Conservation (phyloP, 1,140 invertebrate genomes). For the Rhopalosiphum maidis region DNA sequence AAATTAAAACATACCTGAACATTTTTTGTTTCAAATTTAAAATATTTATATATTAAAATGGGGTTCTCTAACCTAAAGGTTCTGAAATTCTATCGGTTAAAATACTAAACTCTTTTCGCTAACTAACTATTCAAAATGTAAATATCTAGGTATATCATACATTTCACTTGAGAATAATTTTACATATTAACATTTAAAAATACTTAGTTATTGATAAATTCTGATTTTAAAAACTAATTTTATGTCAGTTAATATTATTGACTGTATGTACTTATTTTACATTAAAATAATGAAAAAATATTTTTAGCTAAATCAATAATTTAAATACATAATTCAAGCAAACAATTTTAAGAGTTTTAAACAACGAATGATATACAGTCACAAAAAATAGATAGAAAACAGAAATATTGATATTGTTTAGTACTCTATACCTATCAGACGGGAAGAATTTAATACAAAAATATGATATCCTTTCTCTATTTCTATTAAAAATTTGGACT, state of each 20-base stretch:
- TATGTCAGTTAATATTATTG: background rate
- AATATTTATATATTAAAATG: constrained; percentile 21
- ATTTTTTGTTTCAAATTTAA: background rate
- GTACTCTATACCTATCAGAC: background rate
- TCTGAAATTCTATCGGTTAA: background rate
- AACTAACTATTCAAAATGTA: background rate
- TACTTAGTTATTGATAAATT: background rate
- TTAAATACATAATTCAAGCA: background rate
- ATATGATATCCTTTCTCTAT: background rate
- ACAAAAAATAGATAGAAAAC: background rate
- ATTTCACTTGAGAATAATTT: background rate
- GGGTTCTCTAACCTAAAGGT: background rate
- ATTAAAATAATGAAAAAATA: background rate
- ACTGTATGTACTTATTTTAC: background rate
- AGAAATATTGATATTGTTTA: background rate
- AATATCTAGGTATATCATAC: background rate
- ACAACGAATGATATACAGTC: background rate
- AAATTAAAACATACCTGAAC: background rate
- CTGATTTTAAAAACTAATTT: background rate
- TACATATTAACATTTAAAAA: background rate
- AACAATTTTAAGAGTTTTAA: background rate
- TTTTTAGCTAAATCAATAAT: background rate
- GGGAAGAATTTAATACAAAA: background rate
- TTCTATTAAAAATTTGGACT: background rate
- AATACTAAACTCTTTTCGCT: background rate